Base-by-base conservation (phyloP, 2,797 vertebrate species). In the Pristis pectinata region DNA sequence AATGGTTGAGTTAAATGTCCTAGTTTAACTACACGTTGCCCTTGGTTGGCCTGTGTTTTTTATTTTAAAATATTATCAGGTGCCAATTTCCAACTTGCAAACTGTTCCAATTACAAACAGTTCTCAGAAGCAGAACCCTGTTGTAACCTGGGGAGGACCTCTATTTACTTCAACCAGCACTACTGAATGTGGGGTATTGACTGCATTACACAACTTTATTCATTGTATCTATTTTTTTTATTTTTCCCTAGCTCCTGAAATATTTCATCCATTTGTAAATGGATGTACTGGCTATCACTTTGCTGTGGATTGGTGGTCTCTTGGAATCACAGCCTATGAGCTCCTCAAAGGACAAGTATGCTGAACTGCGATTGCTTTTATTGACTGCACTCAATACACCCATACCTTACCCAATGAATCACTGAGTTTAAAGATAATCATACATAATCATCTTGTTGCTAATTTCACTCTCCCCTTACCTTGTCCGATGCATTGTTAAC, bases 241-340 rank as follows among this genome's bases (percentile, higher is more conserved):
- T 80, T 9, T 56, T n/a, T 24, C 82, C 3, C 19, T 5, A 99
- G 99, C 99, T 74, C 99, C 99, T 0, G 99, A 99, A 96, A 98
- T 99, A 96, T 99, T 99, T 95, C 98, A 96, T 96, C 96, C 96
- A 70, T 97, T 96, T 7, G 97, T 98, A 94, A 97, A 97, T 85
- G 97, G 97, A 95, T 97, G 98, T 94, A 97, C 97, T 0, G 97
- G 98, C 82, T 99, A 99, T 95, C 98, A 98, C 95, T 99, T 98
- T 44, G 98, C 98, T 0, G 99, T 99, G 53, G 99, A 99, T 97
- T 99, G 99, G 99, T 99, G 99, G 99, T 99, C 99, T 0, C 95
- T 99, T 96, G 99, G 99, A 59, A 97, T 99, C 97, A 99, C 99
- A 0, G 98, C 98, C 0, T 99, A 99, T 0, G 99, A 99, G 96